Evolutionary conservation across 2,113 vertebrate species (phyloP).

Genomic region (Myanophis thanlyinensis): DNA sequence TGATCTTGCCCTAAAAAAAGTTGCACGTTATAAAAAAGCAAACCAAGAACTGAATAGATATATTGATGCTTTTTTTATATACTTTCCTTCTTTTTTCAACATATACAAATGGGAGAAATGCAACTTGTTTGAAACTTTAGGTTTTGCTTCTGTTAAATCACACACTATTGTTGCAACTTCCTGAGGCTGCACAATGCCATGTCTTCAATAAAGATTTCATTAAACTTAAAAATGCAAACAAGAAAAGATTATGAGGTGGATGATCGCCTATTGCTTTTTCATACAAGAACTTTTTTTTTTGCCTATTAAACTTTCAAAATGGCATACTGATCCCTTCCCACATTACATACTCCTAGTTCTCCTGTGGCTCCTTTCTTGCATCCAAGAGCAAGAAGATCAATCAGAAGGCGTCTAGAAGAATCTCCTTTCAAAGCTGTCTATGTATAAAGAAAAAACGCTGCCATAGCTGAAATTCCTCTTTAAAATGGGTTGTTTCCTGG

Average conservation of each 20-base stretch:
- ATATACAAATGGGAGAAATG: constrained; percentile 43
- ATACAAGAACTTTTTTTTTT: constrained; percentile 48
- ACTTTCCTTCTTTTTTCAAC: not conserved
- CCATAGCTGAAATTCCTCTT: not conserved
- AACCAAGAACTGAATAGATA: constrained; percentile 19
- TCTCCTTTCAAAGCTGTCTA: not conserved
- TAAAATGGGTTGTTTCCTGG: constrained; percentile 21
- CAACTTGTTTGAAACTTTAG: constrained; percentile 27
- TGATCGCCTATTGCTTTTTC: constrained; percentile 39
- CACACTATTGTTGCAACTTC: constrained; percentile 36
- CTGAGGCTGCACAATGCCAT: constrained; percentile 43
- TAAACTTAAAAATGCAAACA: constrained; percentile 25
- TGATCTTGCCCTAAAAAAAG: not conserved
- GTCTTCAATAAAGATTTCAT: constrained; percentile 36
- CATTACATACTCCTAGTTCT: not conserved
- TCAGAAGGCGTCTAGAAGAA: constrained; percentile 3
- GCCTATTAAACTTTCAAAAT: constrained; percentile 8
- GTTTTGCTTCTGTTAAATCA: constrained; percentile 48
- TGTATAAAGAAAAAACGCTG: not conserved
- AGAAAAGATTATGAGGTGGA: constrained; percentile 14
- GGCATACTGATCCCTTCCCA: not conserved
- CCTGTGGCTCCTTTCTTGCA: not conserved
- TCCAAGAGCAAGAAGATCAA: not conserved
- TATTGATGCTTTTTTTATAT: not conserved
- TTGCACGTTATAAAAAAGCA: not conserved